A percentile compares a stretch with the other conserved stretches of the same genome.
Conservation (phyloP, 1,140 invertebrate species). For the Drosophila saltans region DNA sequence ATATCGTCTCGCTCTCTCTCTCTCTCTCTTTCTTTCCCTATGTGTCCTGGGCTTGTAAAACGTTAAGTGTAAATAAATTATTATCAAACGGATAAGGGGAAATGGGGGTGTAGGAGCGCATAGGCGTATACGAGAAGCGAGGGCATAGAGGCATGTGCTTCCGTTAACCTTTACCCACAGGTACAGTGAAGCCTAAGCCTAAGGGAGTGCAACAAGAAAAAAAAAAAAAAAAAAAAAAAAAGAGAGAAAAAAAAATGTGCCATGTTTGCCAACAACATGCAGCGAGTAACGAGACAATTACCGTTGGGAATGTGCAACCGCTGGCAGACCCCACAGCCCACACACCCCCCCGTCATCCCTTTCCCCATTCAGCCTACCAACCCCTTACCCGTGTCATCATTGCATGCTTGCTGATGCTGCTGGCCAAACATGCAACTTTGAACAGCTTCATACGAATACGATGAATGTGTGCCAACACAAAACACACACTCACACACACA, state of each 20-base stretch:
- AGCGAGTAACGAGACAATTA: conserved; percentile 80
- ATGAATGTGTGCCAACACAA: conserved; percentile 54
- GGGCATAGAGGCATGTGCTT: conserved; percentile 43
- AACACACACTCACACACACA: conserved; percentile 32
- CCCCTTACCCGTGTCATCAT: conserved; percentile 10
- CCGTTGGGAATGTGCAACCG: conserved; percentile 50
- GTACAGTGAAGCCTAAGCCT: conserved; percentile 34
- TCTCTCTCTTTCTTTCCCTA: not conserved
- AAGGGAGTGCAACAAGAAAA: not conserved
- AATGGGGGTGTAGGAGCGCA: not conserved
- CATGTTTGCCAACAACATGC: conserved; percentile 73
- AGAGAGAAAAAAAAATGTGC: conserved; percentile 20
- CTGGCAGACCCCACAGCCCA: conserved; percentile 18
- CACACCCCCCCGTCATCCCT: not conserved
- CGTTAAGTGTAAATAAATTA: conserved; percentile 80
- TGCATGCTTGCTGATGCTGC: conserved; percentile 20
- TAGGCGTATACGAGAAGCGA: conserved; percentile 15
- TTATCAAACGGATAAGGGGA: conserved; percentile 48
- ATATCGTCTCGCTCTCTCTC: no score
- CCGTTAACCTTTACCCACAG: conserved; percentile 41
- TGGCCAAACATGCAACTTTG: conserved; percentile 70
- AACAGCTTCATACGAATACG: conserved; percentile 58
- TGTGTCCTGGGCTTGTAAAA: conserved; percentile 59
- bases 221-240: conserved; percentile 1
- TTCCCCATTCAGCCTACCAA: not conserved